Base-by-base conservation (phyloP, 2,797 vertebrate genomes). In the Pagetopsis macropterus region DNA sequence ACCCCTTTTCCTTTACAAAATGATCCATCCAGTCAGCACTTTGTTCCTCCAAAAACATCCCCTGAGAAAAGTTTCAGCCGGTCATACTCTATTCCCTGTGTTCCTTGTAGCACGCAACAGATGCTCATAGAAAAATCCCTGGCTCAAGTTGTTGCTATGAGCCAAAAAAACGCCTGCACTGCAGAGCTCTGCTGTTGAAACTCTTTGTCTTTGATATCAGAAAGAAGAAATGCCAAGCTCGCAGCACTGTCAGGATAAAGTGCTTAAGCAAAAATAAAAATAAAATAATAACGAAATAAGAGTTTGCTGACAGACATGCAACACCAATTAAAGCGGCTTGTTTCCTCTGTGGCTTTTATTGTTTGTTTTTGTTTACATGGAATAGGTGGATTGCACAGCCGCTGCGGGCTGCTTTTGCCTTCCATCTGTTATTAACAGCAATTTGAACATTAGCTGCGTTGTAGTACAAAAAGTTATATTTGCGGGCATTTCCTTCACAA, bases 11-110 rank as follows among this genome's bases (percentile, higher is more conserved):
- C 62, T 49, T 76, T 68, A 21, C 56, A 62, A 67, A 52, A 59
- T 37, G 1, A 56, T 72, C 68, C 70, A 71, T 83, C 19, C 46
- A 71, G 44, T 69, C 64, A 37, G 50, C 68, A 74, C 46, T 70
- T 77, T 43, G 33, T 58, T 40, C 57, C n/a, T 10, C 21, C 54
- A 21, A 27, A 37, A 56, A 56, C 40, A 8, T 33, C 48, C 54
- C 48, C 19, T 37, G 48, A 79, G 43, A 60, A 33, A 54, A 41
- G 72, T 72, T 52, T 72, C 51, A 58, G 17, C 23, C 44, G 59
- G 56, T 54, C 58, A 10, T 64, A 55, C 21, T 37, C 44, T 14
- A 21, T 61, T 49, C 44, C 50, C 68, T 45, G 43, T 49, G 51
- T 67, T 68, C 51, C 54, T 43, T 27, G 43, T 43, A 60, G 71